A percentile compares a stretch with the other conserved stretches of the same genome.
phyloP scores from a whole-genome alignment of 2,113 vertebrate species.

The Scartelaos histophorus region DNA sequence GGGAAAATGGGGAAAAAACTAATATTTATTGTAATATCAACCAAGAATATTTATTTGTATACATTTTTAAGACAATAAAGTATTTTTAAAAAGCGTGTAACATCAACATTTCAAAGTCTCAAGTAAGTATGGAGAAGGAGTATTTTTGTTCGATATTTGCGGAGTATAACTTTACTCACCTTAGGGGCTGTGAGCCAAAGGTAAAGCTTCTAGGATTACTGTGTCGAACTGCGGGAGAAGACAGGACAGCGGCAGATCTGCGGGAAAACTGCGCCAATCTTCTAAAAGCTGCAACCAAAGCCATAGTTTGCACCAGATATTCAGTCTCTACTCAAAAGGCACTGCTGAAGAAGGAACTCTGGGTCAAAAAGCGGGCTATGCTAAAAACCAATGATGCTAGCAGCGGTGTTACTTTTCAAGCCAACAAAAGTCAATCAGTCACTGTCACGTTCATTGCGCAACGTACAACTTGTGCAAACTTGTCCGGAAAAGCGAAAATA shows the following conservation, averaged over 20 bases:
- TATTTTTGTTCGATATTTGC: background rate
- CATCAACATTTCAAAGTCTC: no score
- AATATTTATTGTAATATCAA: no score
- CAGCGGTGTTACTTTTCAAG: slow-evolving; percentile 24
- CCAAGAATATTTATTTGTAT: no score
- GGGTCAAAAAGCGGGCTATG: background rate
- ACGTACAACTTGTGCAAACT: slow-evolving; percentile 11
- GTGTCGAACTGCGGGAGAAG: background rate
- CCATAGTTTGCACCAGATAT: slow-evolving; percentile 31
- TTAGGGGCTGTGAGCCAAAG: slow-evolving; percentile 24
- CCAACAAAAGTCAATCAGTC: slow-evolving; percentile 39
- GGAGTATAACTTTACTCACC: slow-evolving; percentile 24
- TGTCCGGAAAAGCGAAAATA: background rate
- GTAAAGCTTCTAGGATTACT: slow-evolving; percentile 36
- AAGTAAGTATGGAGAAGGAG: background rate
- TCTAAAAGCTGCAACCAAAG: slow-evolving; percentile 44
- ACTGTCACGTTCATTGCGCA: slow-evolving; percentile 46
- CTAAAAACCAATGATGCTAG: slow-evolving; percentile 27
- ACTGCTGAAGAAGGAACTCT: background rate
- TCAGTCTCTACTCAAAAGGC: background rate
- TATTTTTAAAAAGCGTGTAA: no score
- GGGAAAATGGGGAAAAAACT: no score
- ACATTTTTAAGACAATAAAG: no score
- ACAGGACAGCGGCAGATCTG: slow-evolving; percentile 19
- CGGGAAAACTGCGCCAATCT: slow-evolving; percentile 31